Conservation (phyloP, 2,888 invertebrate genomes). For the Lochmaea crataegi region DNA sequence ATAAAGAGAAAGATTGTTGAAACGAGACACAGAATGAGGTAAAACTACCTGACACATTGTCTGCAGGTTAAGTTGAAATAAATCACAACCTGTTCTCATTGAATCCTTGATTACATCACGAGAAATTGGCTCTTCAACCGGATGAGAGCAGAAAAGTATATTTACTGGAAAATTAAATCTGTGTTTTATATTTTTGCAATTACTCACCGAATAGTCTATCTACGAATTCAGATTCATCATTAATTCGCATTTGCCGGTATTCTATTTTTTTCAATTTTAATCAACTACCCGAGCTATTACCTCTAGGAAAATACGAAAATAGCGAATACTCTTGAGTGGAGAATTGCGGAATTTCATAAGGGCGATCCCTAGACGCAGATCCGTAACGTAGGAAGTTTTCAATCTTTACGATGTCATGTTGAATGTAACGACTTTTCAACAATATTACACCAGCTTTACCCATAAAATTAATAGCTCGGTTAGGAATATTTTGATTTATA, state of each 20-base stretch:
- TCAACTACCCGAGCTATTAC: conserved; percentile 13
- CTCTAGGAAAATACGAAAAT: conserved; percentile 3
- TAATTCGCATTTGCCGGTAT: conserved; percentile 14
- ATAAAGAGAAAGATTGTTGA: no score
- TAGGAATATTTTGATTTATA: no score
- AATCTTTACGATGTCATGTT: no score
- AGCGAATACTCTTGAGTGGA: conserved; percentile 7
- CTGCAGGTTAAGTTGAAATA: no score
- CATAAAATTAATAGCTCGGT: no score
- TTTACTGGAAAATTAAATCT: conserved; percentile 18
- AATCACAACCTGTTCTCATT: neutral
- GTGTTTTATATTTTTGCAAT: conserved; percentile 15
- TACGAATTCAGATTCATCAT: conserved; percentile 10
- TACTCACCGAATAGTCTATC: conserved; percentile 7
- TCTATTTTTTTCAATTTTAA: conserved; percentile 19
- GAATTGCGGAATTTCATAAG: conserved; percentile 13
- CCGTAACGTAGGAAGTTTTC: neutral
- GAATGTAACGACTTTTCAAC: no score
- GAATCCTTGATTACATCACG: conserved; percentile 1
- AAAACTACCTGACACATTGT: no score
- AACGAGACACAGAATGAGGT: no score
- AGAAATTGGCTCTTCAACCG: conserved; percentile 8
- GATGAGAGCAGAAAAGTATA: conserved; percentile 11
- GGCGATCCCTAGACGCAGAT: conserved; percentile 13
- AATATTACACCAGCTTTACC: no score